phyloP scores from a whole-genome alignment of 2,797 vertebrate genomes.

The Merluccius polli region DNA sequence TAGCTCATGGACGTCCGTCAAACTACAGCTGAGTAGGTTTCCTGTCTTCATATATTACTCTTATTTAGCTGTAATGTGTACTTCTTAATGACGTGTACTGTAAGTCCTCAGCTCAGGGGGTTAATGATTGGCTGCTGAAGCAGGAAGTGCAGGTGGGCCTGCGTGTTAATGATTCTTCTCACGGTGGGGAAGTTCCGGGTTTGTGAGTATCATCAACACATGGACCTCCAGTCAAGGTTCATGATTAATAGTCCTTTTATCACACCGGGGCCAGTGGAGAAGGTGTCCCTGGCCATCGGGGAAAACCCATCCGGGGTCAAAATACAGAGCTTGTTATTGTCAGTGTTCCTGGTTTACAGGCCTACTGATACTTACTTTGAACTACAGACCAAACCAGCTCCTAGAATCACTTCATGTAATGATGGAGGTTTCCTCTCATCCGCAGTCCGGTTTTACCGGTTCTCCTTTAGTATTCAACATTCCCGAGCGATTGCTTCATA shows the following conservation, averaged over 20 bases:
- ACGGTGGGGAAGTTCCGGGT: background rate
- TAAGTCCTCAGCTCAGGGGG: background rate
- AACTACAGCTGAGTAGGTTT: background rate
- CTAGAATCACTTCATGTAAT: too few relatives aligned
- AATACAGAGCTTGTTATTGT: too few relatives aligned
- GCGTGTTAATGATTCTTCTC: constrained; percentile 66
- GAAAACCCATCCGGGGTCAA: too few relatives aligned
- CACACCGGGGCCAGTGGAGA: too few relatives aligned
- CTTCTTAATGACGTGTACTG: background rate
- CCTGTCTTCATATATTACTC: background rate
- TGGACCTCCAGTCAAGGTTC: background rate
- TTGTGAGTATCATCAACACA: too few relatives aligned
- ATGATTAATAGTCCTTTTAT: background rate
- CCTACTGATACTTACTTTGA: too few relatives aligned
- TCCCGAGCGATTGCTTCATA: background rate
- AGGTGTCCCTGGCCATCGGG: too few relatives aligned
- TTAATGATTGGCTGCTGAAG: background rate
- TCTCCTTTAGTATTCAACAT: background rate
- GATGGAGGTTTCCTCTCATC: constrained; percentile 19
- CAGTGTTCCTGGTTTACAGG: too few relatives aligned
- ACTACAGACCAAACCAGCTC: too few relatives aligned
- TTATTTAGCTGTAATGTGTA: background rate
- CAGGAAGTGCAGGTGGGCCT: constrained; percentile 38
- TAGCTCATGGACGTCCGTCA: background rate
- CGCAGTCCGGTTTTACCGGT: constrained; percentile 40